Evolutionary conservation across 2,113 vertebrate genomes (phyloP), one percentile per base, ranked within the genome.

Genomic region (Toxotes jaculatrix): DNA sequence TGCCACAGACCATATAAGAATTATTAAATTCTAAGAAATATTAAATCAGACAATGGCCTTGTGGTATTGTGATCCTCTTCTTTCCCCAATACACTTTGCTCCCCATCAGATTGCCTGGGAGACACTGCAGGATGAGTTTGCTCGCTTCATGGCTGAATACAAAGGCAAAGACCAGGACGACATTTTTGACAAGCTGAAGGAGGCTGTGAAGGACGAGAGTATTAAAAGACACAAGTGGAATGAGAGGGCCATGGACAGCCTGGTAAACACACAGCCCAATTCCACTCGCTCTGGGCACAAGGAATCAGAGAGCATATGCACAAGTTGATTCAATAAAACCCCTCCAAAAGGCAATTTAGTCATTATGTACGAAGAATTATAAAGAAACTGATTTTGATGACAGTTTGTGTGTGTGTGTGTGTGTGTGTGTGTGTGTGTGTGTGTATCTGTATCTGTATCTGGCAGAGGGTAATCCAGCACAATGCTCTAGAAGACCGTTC

Each of bases 211-310:
- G 86, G 98, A 99, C 70, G 98, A 99, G 91, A 97, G 96, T 87
- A 96, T 99, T 82, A 99, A 99, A 82, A 95, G 98, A 59, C 98
- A 99, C 92, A 98, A 96, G 85, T 99, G 98, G 98, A 99, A 99
- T 32, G 98, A 99, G 85, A 95, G 95, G 75, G 97, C 98, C 0
- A 96, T 97, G 91, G 98, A 99, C 92, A 98, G 98, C 90, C 93
- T 99, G 97, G 98, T 99, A 96, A 94, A 91, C 49, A 82, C 78
- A 77, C 49, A 73, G 16, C 27, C 27, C 32, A 61, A 73, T 79
- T 64, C 45, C 72, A 69, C 16, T 78, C 6, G 49, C 32, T 21
- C 14, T 42, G 40, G 9, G 40, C 62, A 68, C 34, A 69, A 34
- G 40, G 45, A 72, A 21, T 31, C 47, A 55, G 51, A 68, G 16